These are phyloP conservation scores for Neoniphon sammara DNA, from an alignment of 2,797 vertebrate genomes.

Conservation along the genomic window DNA sequence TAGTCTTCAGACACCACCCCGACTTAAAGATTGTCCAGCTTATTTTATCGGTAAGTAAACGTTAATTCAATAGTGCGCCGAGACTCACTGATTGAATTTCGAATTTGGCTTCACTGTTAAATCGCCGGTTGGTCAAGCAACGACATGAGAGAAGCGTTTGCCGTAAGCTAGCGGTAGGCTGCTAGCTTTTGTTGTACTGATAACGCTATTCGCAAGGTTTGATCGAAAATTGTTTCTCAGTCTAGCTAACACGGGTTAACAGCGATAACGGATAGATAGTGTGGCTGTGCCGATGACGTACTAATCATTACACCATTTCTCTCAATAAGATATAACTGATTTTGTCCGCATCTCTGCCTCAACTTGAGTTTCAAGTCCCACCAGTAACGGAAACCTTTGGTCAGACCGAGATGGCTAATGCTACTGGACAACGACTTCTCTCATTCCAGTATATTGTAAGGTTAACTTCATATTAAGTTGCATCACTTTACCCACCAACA, in stretches of 20 bases:
- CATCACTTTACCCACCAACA: background rate
- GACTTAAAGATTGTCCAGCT: slow-evolving; percentile 58
- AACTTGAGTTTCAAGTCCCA: slow-evolving; percentile 42
- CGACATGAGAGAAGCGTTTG: slow-evolving; percentile 34
- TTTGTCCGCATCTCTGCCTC: background rate
- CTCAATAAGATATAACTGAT: background rate
- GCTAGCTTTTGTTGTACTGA: slow-evolving; percentile 77
- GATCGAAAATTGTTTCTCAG: slow-evolving; percentile 20
- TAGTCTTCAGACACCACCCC: slow-evolving; percentile 63
- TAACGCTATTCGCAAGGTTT: slow-evolving; percentile 24
- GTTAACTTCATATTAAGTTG: background rate
- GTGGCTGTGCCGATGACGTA: background rate
- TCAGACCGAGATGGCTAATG: slow-evolving; percentile 40
- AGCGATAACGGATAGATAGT: background rate
- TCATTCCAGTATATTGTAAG: slow-evolving; percentile 14
- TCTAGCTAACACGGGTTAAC: background rate
- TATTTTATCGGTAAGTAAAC: slow-evolving; percentile 69
- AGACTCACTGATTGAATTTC: fast-evolving
- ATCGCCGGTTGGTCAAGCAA: slow-evolving; percentile 17
- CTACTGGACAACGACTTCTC: slow-evolving; percentile 35
- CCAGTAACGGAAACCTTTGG: slow-evolving; percentile 6
- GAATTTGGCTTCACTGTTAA: background rate
- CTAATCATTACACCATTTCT: background rate
- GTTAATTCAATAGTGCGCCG: background rate
- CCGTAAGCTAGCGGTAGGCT: slow-evolving; percentile 65